Conservation (phyloP, 64 coral and sea anemone genomes). For the Stichodactyla mertensii region DNA sequence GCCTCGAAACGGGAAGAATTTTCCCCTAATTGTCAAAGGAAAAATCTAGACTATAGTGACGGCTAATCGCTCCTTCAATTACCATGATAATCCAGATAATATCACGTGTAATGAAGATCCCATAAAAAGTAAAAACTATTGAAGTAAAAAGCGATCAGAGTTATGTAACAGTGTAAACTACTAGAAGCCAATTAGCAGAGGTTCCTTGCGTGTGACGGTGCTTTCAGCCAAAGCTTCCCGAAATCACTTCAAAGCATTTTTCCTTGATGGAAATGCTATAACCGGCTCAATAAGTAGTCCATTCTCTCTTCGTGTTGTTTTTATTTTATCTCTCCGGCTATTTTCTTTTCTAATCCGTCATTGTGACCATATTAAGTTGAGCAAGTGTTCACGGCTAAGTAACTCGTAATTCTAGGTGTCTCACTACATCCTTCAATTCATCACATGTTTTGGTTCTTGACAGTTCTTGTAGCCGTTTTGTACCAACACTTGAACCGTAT, state of each 20-base stretch:
- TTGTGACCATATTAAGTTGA: background rate
- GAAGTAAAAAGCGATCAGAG: no score
- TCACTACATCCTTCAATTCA: background rate
- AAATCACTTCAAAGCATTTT: background rate
- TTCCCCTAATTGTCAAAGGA: no score
- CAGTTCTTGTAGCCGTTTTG: background rate
- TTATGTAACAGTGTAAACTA: background rate
- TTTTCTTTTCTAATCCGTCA: background rate
- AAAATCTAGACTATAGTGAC: no score
- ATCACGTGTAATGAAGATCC: no score
- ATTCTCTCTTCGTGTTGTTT: background rate
- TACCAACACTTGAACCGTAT: background rate
- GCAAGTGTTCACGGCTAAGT: background rate
- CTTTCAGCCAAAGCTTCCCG: background rate
- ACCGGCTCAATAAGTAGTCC: background rate
- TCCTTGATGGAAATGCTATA: background rate
- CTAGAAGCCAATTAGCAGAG: background rate
- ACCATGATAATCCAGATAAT: no score
- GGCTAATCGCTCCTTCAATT: no score
- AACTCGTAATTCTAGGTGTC: background rate
- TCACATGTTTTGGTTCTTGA: background rate
- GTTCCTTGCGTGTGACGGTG: background rate
- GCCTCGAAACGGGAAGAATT: no score
- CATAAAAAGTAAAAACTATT: no score
- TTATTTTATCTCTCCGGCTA: background rate